Base-by-base conservation (phyloP, 1,140 invertebrate genomes). In the Drosophila oshimai region DNA sequence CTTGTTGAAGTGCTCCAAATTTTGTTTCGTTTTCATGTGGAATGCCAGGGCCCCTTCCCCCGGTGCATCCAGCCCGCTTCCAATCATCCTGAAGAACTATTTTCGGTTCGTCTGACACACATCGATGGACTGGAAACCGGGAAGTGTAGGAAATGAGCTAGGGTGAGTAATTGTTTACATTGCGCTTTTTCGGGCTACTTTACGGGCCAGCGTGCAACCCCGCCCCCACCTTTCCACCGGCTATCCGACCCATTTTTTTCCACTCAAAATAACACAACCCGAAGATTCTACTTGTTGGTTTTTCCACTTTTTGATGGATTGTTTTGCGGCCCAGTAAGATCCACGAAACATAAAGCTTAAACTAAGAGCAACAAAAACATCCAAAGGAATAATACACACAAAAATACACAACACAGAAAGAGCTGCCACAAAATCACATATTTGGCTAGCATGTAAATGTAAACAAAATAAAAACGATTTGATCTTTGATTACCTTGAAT, bases 21-120 rank as follows among this genome's bases (percentile, higher is more conserved):
- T 77, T 12, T 69, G 58, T 44, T 73, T 73, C 74, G 41, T 64
- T 84, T 83, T 78, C 74, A 84, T 83, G 69, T 78, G 53, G 68
- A 69, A 53, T 61, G 12, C 31, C 37, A 44, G 34, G 26, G 29
- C 46, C 33, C 7, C 36, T 29, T 22, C 45, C 6, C 22, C 7
- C 5, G n/a, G n/a, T n/a, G 6, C 20, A 36, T 1, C 41, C 36
- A 7, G 4, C 57, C 42, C 54, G n/a, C n/a, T 10, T 17, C 28
- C 31, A 45, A 51, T 76, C 53, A 58, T 83, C 55, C 77, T 81
- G 73, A 47, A 72, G 9, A 67, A 83, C 78, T 83, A 84, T 83
- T 83, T 83, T 84, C 57, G 77, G 74, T 65, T 26, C 54, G 39
- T 64, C 79, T 78, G 79, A 78, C 78, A 83, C 80, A 83, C 74